phyloP scores from a whole-genome alignment of 2,797 vertebrate species.

The Pelobates cultripes region DNA sequence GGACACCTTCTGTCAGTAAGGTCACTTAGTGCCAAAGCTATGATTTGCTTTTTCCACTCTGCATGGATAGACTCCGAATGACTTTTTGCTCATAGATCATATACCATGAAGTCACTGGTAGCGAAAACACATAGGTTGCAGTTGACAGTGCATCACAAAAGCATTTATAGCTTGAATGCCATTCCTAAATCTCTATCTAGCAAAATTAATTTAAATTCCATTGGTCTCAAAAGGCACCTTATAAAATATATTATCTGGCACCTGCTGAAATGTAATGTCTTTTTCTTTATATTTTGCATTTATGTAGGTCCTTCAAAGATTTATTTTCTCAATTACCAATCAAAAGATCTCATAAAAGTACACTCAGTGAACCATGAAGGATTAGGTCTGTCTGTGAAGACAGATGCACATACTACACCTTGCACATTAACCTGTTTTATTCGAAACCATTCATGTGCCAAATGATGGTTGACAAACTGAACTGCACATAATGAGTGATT shows the following conservation, averaged over 20 bases:
- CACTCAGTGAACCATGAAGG: conserved; percentile 60
- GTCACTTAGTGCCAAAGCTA: not conserved
- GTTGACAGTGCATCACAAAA: conserved; percentile 56
- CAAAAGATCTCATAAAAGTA: conserved; percentile 67
- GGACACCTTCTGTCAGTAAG: conserved; percentile 24
- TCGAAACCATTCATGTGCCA: conserved; percentile 45
- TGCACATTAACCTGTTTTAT: conserved; percentile 32
- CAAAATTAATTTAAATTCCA: conserved; percentile 60
- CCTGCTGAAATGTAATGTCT: conserved; percentile 60
- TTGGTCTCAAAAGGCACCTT: conserved; percentile 53
- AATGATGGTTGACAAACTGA: conserved; percentile 52
- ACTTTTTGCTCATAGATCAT: conserved; percentile 39
- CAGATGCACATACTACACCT: conserved; percentile 51
- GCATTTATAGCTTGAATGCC: conserved; percentile 57
- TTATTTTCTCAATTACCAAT: conserved; percentile 72
- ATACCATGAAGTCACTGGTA: conserved; percentile 50
- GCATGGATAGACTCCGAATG: conserved; percentile 35
- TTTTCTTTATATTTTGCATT: conserved; percentile 60
- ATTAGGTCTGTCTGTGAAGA: conserved; percentile 64
- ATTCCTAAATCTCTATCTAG: conserved; percentile 54
- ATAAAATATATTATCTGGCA: conserved; percentile 59
- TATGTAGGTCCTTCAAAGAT: conserved; percentile 67
- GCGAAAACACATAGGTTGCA: conserved; percentile 58
- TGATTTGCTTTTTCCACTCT: conserved; percentile 22
- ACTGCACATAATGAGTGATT: conserved; percentile 37